Evolutionary conservation across 2,113 vertebrate species (phyloP).

Genomic region (Notarius lentiginosus): DNA sequence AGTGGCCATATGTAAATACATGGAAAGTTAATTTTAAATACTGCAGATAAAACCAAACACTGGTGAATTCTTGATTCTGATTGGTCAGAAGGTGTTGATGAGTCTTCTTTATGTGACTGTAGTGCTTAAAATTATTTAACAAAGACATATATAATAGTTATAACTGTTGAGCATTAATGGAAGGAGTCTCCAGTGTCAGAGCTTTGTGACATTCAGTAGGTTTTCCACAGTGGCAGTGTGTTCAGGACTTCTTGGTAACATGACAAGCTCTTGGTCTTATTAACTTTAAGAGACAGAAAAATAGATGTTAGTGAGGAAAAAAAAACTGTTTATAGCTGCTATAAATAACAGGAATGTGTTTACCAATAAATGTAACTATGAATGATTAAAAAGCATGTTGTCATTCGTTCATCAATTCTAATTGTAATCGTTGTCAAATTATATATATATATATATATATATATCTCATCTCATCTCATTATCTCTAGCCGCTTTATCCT

Average conservation of each 20-base stretch:
- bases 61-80: neutral
- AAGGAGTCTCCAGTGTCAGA: neutral
- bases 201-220: neutral
- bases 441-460: too few species aligned
- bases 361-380: neutral
- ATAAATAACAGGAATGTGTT: neutral
- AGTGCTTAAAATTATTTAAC: neutral
- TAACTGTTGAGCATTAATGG: neutral
- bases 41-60: neutral
- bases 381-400: neutral
- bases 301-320: too few species aligned
- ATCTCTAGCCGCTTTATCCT: too few species aligned
- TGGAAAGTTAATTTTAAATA: neutral
- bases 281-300: neutral
- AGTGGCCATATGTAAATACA: neutral
- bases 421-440: neutral
- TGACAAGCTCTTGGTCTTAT: neutral
- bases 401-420: neutral
- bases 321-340: neutral
- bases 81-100: neutral
- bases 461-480: too few species aligned
- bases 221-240: neutral
- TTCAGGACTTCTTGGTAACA: neutral
- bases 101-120: neutral
- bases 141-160: neutral